Evolutionary conservation across 1,140 invertebrate species (phyloP), one percentile per base, ranked within the genome.

Genomic region (Pissodes strobi): DNA sequence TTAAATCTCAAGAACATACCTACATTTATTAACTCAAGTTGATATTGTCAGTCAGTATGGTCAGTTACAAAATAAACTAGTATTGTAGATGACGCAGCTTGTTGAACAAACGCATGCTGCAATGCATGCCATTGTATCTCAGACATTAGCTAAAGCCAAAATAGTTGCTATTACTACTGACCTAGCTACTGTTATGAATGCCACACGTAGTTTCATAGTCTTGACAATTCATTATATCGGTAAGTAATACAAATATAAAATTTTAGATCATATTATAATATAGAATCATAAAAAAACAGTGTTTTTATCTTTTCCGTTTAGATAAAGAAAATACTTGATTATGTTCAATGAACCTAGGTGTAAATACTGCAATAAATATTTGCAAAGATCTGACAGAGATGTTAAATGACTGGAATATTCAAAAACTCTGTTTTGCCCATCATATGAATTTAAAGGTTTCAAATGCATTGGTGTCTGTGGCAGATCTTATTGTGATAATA

Each of bases 361-460:
- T 41, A 12, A 41, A 41, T 15, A 41, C 0, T 12, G 38, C 9
- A 12, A 6, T 5, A 15, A 9, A 41, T 15, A 41, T 41, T 10
- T 41, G 38, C 15, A 15, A 8, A 41, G 38, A 41, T 41, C 15
- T 41, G 6, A 5, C 9, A 41, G 38, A 9, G 15, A 41, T 41
- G 6, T 41, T 41, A 12, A n/a, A n/a, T n/a, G n/a, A 15, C 9
- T 12, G 13, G 15, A 5, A 12, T 5, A 15, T 5, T 12, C 6
- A 12, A 12, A 41, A 12, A 12, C 23, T 22, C 23, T 49, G 46
- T 49, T 23, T 49, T 4, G 46, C 46, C 10, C 46, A 49, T 19
- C 23, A 23, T 13, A 49, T 49, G 12, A 49, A 49, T 27, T 49
- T 49, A 13, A 13, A 25, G 3, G 46, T 49, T n/a, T 18, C 46